Base-by-base conservation (phyloP, 2,113 vertebrate genomes). In the Campylorhamphus procurvoides region DNA sequence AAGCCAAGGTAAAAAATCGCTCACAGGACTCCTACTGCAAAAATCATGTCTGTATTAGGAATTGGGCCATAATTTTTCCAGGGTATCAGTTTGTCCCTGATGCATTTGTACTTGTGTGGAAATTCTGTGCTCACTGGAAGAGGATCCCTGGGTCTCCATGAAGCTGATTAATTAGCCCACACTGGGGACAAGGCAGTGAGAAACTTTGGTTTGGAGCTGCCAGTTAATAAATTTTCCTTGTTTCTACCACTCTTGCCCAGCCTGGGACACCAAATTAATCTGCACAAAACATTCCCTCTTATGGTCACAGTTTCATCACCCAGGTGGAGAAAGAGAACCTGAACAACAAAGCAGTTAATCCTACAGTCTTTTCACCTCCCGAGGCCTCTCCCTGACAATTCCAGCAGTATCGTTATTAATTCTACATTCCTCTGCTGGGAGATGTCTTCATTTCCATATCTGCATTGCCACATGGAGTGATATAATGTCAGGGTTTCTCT, bases 101-200 rank as follows among this genome's bases (percentile, higher is more conserved):
- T 71, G 64, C 24, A 2, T 49, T 64, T 55, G 31, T 18, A 17
- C 22, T 53, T 46, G 13, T 47, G 79, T 73, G 42, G 53, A 85
- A 73, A 77, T 31, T 53, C 66, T 87, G 28, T n/a, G 9, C 60
- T 58, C n/a, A 0, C 15, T 67, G 6, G 25, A 7, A 52, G 22
- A 76, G 29, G 27, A 80, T 77, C 72, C 63, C 69, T 59, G 46
- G 23, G 44, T 60, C 44, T 76, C 69, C 64, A 68, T 31, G 81
- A 35, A 89, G 83, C 95, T 90, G 72, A 89, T 75, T 87, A 71
- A 96, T 90, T 88, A 69, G 47, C 33, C 67, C 84, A 47, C 47
- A 0, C 27, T 44, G 52, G 64, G 72, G 68, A 96, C 35, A 63
- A n/a, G 68, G 42, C 75, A 92, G 35, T 0, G 2, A 87, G 59